phyloP scores from a whole-genome alignment of 2,797 vertebrate genomes.

The Chaetophractus vellerosus region DNA sequence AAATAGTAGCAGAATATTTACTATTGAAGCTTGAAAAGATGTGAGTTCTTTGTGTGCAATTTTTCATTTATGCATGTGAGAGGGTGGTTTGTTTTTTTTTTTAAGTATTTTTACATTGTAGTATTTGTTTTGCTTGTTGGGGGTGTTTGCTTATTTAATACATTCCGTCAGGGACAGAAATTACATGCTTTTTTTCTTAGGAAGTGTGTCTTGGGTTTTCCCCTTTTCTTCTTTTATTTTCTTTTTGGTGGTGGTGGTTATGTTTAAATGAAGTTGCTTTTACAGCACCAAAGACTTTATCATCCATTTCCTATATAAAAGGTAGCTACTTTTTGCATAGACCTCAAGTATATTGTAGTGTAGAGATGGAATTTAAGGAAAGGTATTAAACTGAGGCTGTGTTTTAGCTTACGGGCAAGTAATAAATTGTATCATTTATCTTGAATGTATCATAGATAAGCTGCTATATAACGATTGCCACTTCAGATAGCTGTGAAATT shows the following conservation, averaged over 20 bases:
- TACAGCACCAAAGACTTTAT: constrained; percentile 99
- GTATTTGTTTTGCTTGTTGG: constrained; percentile 95
- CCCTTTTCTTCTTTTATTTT: constrained; percentile 77
- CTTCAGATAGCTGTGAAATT: constrained; percentile 99
- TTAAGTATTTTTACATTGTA: constrained; percentile 94
- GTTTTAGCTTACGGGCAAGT: constrained; percentile 99
- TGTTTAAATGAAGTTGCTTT: constrained; percentile 97
- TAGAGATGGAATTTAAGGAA: constrained; percentile 95
- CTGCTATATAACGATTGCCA: constrained; percentile 99
- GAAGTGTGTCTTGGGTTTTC: constrained; percentile 90
- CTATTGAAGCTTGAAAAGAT: constrained; percentile 99
- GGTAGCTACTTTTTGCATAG: constrained; percentile 99
- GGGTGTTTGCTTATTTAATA: constrained; percentile 99
- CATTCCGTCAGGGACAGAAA: constrained; percentile 99
- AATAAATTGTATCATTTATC: constrained; percentile 99
- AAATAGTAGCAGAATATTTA: constrained; percentile 97
- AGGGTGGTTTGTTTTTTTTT: constrained; percentile 87
- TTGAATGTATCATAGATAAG: constrained; percentile 99
- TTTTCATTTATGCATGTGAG: constrained; percentile 99
- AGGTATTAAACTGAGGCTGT: constrained; percentile 95
- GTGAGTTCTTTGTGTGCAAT: constrained; percentile 99
- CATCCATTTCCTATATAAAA: constrained; percentile 97
- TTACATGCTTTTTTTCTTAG: constrained; percentile 93
- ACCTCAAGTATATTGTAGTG: constrained; percentile 98
- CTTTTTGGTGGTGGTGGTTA: constrained; percentile 87